Conservation (phyloP, 2,797 vertebrate species). For the Corythornis leucogaster region DNA sequence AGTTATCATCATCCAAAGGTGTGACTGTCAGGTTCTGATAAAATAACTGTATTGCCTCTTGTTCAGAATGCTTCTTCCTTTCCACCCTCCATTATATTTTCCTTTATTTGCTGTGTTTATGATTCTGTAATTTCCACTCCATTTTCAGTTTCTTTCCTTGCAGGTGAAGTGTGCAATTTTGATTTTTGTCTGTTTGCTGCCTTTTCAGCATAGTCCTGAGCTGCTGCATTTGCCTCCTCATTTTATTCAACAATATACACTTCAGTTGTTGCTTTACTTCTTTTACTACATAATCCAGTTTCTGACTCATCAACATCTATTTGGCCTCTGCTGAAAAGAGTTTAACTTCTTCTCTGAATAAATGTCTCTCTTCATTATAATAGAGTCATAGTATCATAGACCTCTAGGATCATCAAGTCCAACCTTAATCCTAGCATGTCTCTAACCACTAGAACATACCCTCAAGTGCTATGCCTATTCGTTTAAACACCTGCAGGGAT, state of each 20-base stretch:
- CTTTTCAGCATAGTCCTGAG: neutral
- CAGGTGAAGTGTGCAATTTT: neutral
- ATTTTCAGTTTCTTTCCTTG: neutral
- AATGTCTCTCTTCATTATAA: neutral
- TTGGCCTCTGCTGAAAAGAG: neutral
- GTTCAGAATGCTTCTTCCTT: neutral
- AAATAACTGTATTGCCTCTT: neutral
- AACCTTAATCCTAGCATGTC: too few species aligned
- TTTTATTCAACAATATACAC: neutral
- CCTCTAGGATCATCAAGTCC: too few species aligned
- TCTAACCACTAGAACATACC: too few species aligned
- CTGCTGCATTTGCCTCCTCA: neutral
- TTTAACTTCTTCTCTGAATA: conserved; percentile 30
- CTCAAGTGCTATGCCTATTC: too few species aligned
- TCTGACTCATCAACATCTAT: neutral
- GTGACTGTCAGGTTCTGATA: neutral
- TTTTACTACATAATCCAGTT: neutral
- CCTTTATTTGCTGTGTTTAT: neutral
- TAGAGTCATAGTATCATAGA: too few species aligned
- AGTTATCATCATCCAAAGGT: neutral
- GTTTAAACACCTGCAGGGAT: too few species aligned
- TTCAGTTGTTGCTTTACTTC: conserved; percentile 16
- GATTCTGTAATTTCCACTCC: neutral
- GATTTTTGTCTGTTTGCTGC: neutral
- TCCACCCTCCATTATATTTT: neutral